These are phyloP conservation scores for Cosmia trapezina DNA, from an alignment of 2,888 invertebrate genomes.

Conservation along the genomic window DNA sequence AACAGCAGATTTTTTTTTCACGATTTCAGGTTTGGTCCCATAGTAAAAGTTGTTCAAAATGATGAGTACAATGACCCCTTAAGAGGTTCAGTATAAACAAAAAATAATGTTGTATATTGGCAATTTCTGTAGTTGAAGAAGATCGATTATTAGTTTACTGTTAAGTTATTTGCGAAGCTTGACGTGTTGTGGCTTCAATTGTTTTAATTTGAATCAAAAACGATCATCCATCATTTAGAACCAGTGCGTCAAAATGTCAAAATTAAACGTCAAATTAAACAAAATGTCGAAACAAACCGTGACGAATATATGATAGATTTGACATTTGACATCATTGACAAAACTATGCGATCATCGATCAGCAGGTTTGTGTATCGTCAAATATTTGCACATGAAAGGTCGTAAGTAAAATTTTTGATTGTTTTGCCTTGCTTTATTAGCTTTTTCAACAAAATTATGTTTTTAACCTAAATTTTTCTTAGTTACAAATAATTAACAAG, in stretches of 20 bases:
- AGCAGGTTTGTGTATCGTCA: slow-evolving; percentile 45
- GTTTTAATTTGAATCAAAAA: slow-evolving; percentile 21
- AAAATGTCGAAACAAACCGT: slow-evolving; percentile 51
- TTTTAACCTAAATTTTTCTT: slow-evolving; percentile 5
- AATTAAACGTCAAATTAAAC: slow-evolving; percentile 45
- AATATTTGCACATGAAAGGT: slow-evolving; percentile 62
- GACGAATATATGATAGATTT: slow-evolving; percentile 60
- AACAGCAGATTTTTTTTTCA: too few species aligned
- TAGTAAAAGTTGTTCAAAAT: too few species aligned
- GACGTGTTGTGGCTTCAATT: not conserved
- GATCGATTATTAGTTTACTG: slow-evolving; percentile 8
- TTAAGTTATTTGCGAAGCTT: not conserved
- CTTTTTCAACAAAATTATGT: slow-evolving; percentile 1
- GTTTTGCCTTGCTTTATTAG: slow-evolving; percentile 29
- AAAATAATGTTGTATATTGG: not conserved
- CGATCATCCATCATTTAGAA: slow-evolving; percentile 14
- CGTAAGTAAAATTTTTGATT: slow-evolving; percentile 41
- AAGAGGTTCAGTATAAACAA: too few species aligned
- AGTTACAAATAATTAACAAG: not conserved
- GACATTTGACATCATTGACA: slow-evolving; percentile 64
- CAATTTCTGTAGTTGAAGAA: not conserved
- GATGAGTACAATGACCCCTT: too few species aligned
- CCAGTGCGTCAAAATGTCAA: slow-evolving; percentile 39
- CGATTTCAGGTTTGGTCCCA: too few species aligned
- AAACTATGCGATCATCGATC: slow-evolving; percentile 55